Evolutionary conservation across 2,797 vertebrate genomes (phyloP).

Genomic region (Poecilia wingei): DNA sequence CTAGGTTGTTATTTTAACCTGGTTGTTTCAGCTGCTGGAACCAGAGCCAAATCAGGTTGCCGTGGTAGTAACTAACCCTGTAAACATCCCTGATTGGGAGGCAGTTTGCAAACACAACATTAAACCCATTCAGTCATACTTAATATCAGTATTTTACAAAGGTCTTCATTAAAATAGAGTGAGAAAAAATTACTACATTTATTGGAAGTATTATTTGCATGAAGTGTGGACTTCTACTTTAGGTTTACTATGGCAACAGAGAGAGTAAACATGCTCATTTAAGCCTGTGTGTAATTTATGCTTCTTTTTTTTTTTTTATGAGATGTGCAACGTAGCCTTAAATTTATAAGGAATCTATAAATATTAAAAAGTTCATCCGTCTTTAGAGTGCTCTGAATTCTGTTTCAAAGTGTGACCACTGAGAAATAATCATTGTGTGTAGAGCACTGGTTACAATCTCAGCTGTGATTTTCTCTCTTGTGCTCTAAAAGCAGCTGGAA

Average conservation of each 20-base stretch:
- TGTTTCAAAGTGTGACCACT: neutral
- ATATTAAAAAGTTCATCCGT: neutral
- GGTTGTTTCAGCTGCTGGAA: neutral
- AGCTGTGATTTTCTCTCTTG: neutral
- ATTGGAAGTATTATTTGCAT: neutral
- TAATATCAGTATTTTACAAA: neutral
- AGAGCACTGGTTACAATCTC: neutral
- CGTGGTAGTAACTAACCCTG: neutral
- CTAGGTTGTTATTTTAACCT: neutral
- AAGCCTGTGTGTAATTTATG: neutral
- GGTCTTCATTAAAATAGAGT: neutral
- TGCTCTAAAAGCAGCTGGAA: neutral
- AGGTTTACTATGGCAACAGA: neutral
- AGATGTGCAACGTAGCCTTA: neutral
- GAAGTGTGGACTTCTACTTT: neutral
- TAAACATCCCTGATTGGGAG: neutral
- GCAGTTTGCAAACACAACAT: neutral
- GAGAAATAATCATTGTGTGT: neutral
- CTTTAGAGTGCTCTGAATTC: neutral
- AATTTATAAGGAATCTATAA: neutral
- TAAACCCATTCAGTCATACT: neutral
- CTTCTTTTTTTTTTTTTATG: neutral
- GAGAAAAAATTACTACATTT: neutral
- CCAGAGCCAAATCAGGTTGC: neutral
- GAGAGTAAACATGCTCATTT: neutral